Conservation (phyloP, 2,797 vertebrate genomes). For the Atherinosoma microstoma region DNA sequence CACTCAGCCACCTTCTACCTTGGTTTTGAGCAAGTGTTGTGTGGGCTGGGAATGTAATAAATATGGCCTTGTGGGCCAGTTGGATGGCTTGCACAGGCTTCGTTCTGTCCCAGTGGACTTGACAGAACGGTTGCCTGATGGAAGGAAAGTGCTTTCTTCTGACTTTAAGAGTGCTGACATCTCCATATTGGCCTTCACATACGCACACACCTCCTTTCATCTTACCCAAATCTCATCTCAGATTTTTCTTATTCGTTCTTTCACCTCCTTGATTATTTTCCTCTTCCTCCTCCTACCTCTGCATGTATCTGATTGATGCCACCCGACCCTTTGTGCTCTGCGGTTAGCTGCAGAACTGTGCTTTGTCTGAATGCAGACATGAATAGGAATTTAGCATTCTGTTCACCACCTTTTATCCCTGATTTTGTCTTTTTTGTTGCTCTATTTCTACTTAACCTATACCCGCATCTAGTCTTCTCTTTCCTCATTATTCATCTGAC, state of each 20-base stretch:
- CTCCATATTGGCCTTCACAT: constrained; percentile 49
- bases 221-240: constrained; percentile 31
- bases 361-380: constrained; percentile 52
- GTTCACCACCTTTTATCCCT: constrained; percentile 26
- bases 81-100: constrained; percentile 51
- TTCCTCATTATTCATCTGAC: constrained; percentile 45
- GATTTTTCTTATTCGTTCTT: constrained; percentile 10
- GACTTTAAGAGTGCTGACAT: constrained; percentile 80
- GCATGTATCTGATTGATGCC: constrained; percentile 58
- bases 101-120: constrained; percentile 61
- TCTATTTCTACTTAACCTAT: constrained; percentile 8
- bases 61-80: constrained; percentile 53
- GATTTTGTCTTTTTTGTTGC: constrained; percentile 10
- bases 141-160: constrained; percentile 73
- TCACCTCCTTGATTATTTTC: constrained; percentile 1
- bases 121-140: constrained; percentile 58
- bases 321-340: constrained; percentile 29
- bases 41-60: constrained; percentile 65
- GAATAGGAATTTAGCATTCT: constrained; percentile 51
- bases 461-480: constrained; percentile 5
- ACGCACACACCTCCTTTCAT: constrained; percentile 8
- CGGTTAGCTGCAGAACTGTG: constrained; percentile 34
- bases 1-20: constrained; percentile 35
- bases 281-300: constrained; percentile 23
- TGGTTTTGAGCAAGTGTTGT: constrained; percentile 43